These are phyloP conservation scores for Notodonta ziczac DNA, from an alignment of 2,888 invertebrate species.

Conservation along the genomic window DNA sequence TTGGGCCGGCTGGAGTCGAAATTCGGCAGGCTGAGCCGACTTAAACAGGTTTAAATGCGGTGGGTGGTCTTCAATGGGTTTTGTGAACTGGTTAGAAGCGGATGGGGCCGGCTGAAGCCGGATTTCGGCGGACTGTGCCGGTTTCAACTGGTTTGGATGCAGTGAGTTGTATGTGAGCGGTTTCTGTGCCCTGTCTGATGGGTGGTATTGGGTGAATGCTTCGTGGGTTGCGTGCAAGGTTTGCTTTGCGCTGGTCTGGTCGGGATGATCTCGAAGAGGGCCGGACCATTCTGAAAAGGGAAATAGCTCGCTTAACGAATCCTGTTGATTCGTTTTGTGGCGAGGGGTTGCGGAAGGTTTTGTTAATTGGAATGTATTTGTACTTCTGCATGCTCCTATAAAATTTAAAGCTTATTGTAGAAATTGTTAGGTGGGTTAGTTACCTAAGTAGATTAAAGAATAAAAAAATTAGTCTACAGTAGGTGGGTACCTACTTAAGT, in stretches of 20 bases:
- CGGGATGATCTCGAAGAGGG: slow-evolving; percentile 41
- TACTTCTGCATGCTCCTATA: background rate
- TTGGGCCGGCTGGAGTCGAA: slow-evolving; percentile 11
- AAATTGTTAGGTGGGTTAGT: background rate
- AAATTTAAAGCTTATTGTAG: background rate
- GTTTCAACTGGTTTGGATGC: slow-evolving; percentile 25
- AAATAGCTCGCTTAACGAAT: slow-evolving; percentile 66
- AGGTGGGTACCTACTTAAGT: no score
- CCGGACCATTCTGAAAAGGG: slow-evolving; percentile 62
- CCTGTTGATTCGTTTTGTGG: slow-evolving; percentile 50
- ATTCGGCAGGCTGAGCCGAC: slow-evolving; percentile 6
- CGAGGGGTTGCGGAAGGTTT: slow-evolving; percentile 18
- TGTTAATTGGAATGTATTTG: slow-evolving; percentile 11
- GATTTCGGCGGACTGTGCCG: slow-evolving; percentile 31
- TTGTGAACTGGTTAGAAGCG: slow-evolving; percentile 23
- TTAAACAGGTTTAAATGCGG: slow-evolving; percentile 14
- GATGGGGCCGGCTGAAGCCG: slow-evolving; percentile 32
- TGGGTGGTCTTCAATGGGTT: slow-evolving; percentile 25
- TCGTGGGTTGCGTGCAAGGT: slow-evolving; percentile 42
- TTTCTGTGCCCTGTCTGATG: slow-evolving; percentile 40
- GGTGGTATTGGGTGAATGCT: slow-evolving; percentile 39
- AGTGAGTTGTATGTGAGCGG: slow-evolving; percentile 37
- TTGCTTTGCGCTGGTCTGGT: slow-evolving; percentile 45
- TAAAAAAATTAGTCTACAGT: no score
- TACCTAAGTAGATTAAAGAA: no score